phyloP scores from a whole-genome alignment of 1,140 invertebrate genomes.

The Drosophila hydei region DNA sequence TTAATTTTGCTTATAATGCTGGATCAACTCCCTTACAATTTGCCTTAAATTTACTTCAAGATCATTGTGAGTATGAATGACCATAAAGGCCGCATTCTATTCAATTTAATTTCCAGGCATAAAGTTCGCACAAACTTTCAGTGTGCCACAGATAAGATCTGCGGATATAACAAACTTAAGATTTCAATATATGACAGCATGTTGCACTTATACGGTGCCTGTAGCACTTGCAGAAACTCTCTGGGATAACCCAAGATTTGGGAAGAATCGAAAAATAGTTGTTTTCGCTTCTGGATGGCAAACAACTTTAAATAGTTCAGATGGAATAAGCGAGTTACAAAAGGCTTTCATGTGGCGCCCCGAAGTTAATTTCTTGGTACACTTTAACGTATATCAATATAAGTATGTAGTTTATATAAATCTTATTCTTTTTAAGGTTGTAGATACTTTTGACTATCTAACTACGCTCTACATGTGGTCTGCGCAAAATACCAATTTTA shows the following conservation, averaged over 20 bases:
- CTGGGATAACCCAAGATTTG: constrained; percentile 58
- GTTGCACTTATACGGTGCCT: constrained; percentile 61
- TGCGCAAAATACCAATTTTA: constrained; percentile 71
- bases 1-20: no score
- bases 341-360: constrained; percentile 67
- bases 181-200: constrained; percentile 69
- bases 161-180: constrained; percentile 66
- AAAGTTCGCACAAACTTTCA: not conserved
- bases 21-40: no score
- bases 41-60: no score
- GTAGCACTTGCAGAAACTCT: constrained; percentile 52
- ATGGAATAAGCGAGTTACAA: constrained; percentile 51
- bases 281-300: constrained; percentile 70
- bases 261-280: constrained; percentile 58
- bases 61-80: not conserved
- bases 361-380: constrained; percentile 74
- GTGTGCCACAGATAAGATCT: not conserved
- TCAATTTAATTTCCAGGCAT: not conserved
- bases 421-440: constrained; percentile 38
- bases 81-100: not conserved
- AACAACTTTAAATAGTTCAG: constrained; percentile 60
- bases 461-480: constrained; percentile 81
- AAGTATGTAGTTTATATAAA: no score
- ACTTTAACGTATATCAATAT: not conserved
- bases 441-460: constrained; percentile 71